Percentiles rank a stretch among this genome's conserved stretches.
These are phyloP conservation scores for Danio rerio DNA, from an alignment of 2,113 vertebrate species.

Conservation along the genomic window GRCz12tu NC_133183.1:21048501-21049000, in stretches of 20 bases:
- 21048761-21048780: conserved; percentile 26
- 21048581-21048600: conserved; percentile 49
- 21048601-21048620: conserved; percentile 29
- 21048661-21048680: not conserved
- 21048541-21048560: conserved; percentile 45
- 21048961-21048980: conserved; percentile 46
- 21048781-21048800: conserved; percentile 58
- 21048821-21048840: conserved; percentile 64
- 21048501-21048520: conserved; percentile 64
- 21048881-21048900: conserved; percentile 64
- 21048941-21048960: conserved; percentile 61
- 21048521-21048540: conserved; percentile 63
- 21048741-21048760: conserved; percentile 31
- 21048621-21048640: conserved; percentile 54
- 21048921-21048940: conserved; percentile 73
- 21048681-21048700: conserved; percentile 7
- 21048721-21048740: conserved; percentile 51
- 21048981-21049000: conserved; percentile 6
- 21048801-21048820: conserved; percentile 60
- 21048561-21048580: conserved; percentile 45
- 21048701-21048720: conserved; percentile 40
- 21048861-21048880: conserved; percentile 64
- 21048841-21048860: conserved; percentile 59
- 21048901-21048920: conserved; percentile 67
- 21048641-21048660: conserved; percentile 37